phyloP scores from a whole-genome alignment of 2,888 invertebrate species.

The Nephrotoma appendiculata region DNA sequence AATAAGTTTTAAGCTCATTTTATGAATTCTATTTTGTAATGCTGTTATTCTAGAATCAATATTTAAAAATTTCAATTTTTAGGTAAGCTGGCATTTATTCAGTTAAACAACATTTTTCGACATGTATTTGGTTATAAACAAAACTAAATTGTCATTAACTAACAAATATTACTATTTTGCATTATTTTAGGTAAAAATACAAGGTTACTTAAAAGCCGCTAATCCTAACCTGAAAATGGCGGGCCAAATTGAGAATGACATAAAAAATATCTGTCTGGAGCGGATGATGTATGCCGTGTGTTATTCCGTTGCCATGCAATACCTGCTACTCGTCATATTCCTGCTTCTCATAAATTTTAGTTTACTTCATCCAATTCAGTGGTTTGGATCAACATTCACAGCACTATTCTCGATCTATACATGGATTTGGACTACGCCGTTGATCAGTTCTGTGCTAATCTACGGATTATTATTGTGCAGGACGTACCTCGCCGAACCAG shows the following conservation, averaged over 20 bases:
- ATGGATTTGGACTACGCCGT: conserved; percentile 47
- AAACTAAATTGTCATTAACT: too few relatives aligned
- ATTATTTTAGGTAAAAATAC: background rate
- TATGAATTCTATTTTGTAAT: background rate
- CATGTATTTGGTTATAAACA: too few relatives aligned
- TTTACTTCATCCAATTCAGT: conserved; percentile 45
- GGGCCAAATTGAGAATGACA: background rate
- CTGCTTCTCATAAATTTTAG: conserved; percentile 45
- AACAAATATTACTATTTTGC: background rate
- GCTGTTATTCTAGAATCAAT: background rate
- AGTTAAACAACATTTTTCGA: too few relatives aligned
- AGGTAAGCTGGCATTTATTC: background rate
- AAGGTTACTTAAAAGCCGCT: background rate
- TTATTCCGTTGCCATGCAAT: conserved; percentile 44
- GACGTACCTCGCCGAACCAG: conserved; percentile 45
- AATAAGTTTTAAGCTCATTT: background rate
- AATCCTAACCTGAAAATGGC: conserved; percentile 3
- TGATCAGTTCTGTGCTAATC: conserved; percentile 46
- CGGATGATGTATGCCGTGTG: conserved; percentile 36
- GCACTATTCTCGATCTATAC: conserved; percentile 40
- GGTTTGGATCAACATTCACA: conserved; percentile 44
- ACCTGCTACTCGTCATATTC: conserved; percentile 35
- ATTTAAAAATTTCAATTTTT: background rate
- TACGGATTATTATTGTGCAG: conserved; percentile 60
- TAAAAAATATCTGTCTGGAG: conserved; percentile 21